Evolutionary conservation across 2,888 invertebrate genomes (phyloP).

Genomic region (Carterocephalus palaemon): DNA sequence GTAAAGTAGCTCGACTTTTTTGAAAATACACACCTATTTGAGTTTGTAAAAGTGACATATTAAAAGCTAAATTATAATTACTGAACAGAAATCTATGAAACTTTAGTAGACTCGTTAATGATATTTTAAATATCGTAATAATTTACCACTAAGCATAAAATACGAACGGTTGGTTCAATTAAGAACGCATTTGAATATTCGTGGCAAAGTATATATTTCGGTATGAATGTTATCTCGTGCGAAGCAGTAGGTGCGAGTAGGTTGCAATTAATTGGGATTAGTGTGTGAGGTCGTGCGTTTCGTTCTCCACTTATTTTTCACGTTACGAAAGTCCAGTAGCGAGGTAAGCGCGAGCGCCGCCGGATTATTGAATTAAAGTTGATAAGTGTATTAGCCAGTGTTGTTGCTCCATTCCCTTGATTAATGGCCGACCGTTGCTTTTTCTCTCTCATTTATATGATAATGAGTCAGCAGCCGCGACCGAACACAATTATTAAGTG

Average conservation of each 20-base stretch:
- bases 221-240: conserved; percentile 33
- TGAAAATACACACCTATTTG: too few species aligned
- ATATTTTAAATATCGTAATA: conserved; percentile 19
- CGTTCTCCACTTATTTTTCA: conserved; percentile 68
- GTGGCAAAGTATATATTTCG: conserved; percentile 21
- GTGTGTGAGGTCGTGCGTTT: conserved; percentile 64
- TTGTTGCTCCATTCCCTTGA: conserved; percentile 74
- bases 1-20: too few species aligned
- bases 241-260: conserved; percentile 42
- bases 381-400: conserved; percentile 77
- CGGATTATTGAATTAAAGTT: conserved; percentile 77
- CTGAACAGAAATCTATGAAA: too few species aligned
- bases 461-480: conserved; percentile 68
- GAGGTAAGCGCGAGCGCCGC: conserved; percentile 54
- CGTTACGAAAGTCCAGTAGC: conserved; percentile 55
- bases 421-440: conserved; percentile 71
- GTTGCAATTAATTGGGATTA: conserved; percentile 68
- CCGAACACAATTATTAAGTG: conserved; percentile 70
- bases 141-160: conserved; percentile 21
- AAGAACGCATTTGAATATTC: conserved; percentile 25
- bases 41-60: too few species aligned
- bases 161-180: conserved; percentile 23
- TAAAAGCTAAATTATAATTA: too few species aligned
- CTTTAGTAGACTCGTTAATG: conserved; percentile 5
- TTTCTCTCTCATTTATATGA: conserved; percentile 77